phyloP scores from a whole-genome alignment of 2,113 vertebrate genomes.

The Hydrolagus affinis region DNA sequence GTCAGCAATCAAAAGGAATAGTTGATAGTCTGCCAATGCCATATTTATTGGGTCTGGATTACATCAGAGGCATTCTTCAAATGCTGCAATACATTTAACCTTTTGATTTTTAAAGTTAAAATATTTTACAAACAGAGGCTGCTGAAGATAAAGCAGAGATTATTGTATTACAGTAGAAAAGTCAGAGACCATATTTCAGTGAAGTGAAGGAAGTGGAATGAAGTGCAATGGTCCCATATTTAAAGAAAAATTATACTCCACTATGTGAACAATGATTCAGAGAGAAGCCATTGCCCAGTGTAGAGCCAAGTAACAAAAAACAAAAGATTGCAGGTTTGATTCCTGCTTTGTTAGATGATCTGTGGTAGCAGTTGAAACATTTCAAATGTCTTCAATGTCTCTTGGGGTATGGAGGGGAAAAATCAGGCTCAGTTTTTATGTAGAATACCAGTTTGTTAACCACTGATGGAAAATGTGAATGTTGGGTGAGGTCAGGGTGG shows the following conservation, averaged over 20 bases:
- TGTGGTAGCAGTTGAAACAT: too few species aligned
- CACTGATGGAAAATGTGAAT: too few species aligned
- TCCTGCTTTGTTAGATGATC: too few species aligned
- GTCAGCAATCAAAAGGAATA: not conserved
- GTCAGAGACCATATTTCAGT: not conserved
- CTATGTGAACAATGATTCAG: too few species aligned
- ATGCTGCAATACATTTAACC: not conserved
- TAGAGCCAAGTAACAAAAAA: too few species aligned
- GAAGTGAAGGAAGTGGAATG: not conserved
- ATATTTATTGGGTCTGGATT: slow-evolving; percentile 5
- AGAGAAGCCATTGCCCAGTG: too few species aligned
- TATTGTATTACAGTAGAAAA: not conserved
- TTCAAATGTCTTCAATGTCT: too few species aligned
- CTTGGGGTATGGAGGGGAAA: too few species aligned
- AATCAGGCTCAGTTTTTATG: too few species aligned
- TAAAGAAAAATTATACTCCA: not conserved
- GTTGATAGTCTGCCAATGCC: not conserved
- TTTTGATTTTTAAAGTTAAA: not conserved
- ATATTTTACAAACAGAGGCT: not conserved
- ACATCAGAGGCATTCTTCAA: not conserved
- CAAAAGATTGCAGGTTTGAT: too few species aligned
- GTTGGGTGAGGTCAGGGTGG: too few species aligned
- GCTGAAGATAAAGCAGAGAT: not conserved
- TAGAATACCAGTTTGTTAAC: too few species aligned
- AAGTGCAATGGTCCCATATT: not conserved